Percentiles rank a stretch among this genome's conserved stretches.
Conservation (phyloP, 1,140 invertebrate genomes). For the Bathynomus jamesi region DNA sequence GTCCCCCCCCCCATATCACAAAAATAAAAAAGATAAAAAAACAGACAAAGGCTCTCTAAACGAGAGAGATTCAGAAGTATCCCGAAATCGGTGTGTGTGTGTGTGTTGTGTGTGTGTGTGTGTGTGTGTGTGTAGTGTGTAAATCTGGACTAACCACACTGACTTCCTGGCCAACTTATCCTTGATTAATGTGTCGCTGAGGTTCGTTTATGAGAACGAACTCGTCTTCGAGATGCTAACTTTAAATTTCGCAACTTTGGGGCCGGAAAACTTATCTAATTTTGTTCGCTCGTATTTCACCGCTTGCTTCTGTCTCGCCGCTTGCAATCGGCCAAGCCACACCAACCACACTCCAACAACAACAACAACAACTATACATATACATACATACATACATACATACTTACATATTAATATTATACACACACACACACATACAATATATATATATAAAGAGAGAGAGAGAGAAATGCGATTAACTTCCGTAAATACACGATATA, state of each 20-base stretch:
- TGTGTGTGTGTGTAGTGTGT: too few relatives aligned
- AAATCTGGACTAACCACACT: not conserved
- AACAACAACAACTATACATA: not conserved
- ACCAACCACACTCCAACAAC: too few relatives aligned
- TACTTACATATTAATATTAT: not conserved
- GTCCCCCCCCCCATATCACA: too few relatives aligned
- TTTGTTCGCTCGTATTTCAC: not conserved
- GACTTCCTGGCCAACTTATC: not conserved
- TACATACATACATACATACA: not conserved
- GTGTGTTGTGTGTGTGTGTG: too few relatives aligned
- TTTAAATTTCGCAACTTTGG: not conserved
- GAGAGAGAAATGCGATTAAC: too few relatives aligned
- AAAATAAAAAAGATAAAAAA: too few relatives aligned
- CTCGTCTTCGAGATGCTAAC: not conserved
- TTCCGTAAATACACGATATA: not conserved
- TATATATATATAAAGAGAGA: conserved; percentile 3
- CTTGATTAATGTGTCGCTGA: not conserved
- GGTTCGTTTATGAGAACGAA: not conserved
- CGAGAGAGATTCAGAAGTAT: too few relatives aligned
- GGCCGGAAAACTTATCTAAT: not conserved
- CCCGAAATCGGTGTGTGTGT: too few relatives aligned
- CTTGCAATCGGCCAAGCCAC: too few relatives aligned
- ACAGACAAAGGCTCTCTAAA: too few relatives aligned
- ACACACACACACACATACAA: not conserved
- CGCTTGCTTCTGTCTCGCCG: not conserved